Base-by-base conservation (phyloP, 1,140 invertebrate species). In the Papilio dardanus region DNA sequence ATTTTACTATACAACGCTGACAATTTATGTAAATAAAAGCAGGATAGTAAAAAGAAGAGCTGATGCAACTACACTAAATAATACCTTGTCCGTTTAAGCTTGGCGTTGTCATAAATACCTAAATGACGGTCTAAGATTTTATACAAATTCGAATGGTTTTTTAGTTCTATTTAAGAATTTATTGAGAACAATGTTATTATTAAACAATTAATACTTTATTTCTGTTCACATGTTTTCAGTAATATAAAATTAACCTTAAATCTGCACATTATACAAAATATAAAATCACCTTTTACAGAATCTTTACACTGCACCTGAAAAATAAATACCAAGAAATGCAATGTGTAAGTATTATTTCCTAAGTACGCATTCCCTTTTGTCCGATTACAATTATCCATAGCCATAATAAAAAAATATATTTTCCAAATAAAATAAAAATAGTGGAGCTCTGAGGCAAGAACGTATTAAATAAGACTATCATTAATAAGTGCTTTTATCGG, bases 151-250 rank as follows among this genome's bases (percentile, higher is more conserved):
- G n/a, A n/a, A n/a, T n/a, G n/a, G n/a, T n/a, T n/a, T n/a, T n/a
- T n/a, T 42, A 42, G 14, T 10, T 37, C 16, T 4, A 42, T 42
- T 16, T 42, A 46, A 4, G 16, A 19, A 19, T 46, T n/a, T 6
- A n/a, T 46, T n/a, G n/a, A 46, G 16, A 46, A 46, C 16, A 46
- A 46, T n/a, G 7, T n/a, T n/a, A 46, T n/a, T 46, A n/a, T 19
- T 16, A 40, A 73, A 73, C 69, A 54, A 73, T 73, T 30, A 54
- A 21, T 58, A 33, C 30, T 73, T 46, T 73, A 73, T 73, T 73
- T 73, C 14, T 33, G 14, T 50, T 71, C 5, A 54, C 28, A 31
- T n/a, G 7, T 33, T 54, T 50, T 50, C 46, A 33, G 46, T 71
- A 42, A 73, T 50, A 46, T n/a, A 73, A 35, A 73, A 54, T 73